Base-by-base conservation (phyloP, 2,888 invertebrate genomes). In the Kuschelorhynchus macadamiae region DNA sequence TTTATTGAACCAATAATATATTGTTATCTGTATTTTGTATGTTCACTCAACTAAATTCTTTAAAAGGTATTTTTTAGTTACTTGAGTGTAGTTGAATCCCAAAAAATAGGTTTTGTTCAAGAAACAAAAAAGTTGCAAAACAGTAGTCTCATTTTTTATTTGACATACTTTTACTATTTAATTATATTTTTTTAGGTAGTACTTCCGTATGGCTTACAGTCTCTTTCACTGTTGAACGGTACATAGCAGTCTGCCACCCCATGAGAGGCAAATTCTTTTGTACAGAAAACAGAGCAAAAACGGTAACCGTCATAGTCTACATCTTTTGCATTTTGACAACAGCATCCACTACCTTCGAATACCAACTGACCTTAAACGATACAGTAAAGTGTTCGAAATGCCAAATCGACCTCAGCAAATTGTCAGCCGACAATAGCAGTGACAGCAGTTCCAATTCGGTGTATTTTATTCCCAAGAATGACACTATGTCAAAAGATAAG, bases 151-250 rank as follows among this genome's bases (percentile, higher is more conserved):
- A n/a, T n/a, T n/a, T n/a, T n/a, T n/a, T n/a, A n/a, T n/a, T n/a
- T n/a, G n/a, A n/a, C n/a, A n/a, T n/a, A n/a, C n/a, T n/a, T n/a
- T n/a, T n/a, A n/a, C n/a, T n/a, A n/a, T n/a, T n/a, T n/a, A n/a
- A n/a, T n/a, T n/a, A n/a, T n/a, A n/a, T n/a, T 11, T 36, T 36
- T 36, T 36, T 36, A 87, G 87, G 86, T 76, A 91, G 90, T 77
- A 89, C 90, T 32, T 91, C 91, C 50, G 90, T 91, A 47, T 92
- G 92, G 90, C 84, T 92, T 72, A 91, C 91, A 21, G 90, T 92
- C 18, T 89, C 91, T 66, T 92, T 92, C 80, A 92, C 92, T 16
- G 85, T 92, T 60, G 92, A 92, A 82, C 86, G 92, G 50, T 92
- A 91, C 84, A 89, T 92, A 70, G 91, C 91, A 20, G 91, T 92